Percentiles rank a stretch among this genome's conserved stretches.
Evolutionary conservation across 2,797 vertebrate genomes (phyloP).

Genomic region (Hemitrygon akajei): DNA sequence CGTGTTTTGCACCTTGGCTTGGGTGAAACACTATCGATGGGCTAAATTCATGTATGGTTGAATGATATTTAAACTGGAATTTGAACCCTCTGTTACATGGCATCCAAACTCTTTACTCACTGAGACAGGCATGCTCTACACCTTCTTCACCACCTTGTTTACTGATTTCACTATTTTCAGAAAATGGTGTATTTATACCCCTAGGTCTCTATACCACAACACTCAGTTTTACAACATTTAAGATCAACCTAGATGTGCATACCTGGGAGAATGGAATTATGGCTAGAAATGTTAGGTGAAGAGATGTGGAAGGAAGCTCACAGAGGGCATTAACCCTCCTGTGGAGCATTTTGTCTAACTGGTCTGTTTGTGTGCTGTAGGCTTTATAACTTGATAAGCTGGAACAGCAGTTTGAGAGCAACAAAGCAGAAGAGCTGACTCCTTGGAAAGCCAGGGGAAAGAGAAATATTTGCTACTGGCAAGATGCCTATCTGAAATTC

Average conservation of each 20-base stretch:
- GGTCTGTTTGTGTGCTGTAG: background rate
- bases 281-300: background rate
- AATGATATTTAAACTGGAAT: too few relatives aligned
- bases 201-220: too few relatives aligned
- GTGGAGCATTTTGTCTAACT: background rate
- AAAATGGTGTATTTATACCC: too few relatives aligned
- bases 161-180: too few relatives aligned
- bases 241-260: background rate
- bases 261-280: too few relatives aligned
- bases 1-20: too few relatives aligned
- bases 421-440: background rate
- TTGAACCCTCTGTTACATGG: too few relatives aligned
- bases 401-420: background rate
- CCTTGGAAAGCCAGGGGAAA: background rate
- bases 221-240: background rate
- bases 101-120: too few relatives aligned
- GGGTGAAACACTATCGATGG: too few relatives aligned
- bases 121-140: too few relatives aligned
- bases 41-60: too few relatives aligned
- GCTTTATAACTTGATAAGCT: background rate
- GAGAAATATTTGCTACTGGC: background rate
- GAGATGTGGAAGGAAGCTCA: background rate
- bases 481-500: background rate
- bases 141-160: too few relatives aligned
- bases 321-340: background rate